Conservation (phyloP, 2,888 invertebrate genomes). For the Auanema sp. region DNA sequence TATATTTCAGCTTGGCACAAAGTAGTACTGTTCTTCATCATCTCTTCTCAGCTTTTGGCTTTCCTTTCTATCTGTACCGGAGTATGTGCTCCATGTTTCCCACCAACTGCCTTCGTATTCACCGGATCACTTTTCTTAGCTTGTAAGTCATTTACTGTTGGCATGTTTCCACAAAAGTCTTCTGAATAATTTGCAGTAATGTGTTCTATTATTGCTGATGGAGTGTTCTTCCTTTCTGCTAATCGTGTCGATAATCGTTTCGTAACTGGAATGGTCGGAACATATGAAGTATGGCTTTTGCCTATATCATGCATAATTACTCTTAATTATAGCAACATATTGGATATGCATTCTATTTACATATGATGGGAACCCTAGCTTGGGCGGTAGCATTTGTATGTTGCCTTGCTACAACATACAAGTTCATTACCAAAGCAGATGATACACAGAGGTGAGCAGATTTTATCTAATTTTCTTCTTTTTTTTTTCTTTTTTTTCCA, state of each 20-base stretch:
- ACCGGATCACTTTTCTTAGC: conserved; percentile 59
- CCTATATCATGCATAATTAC: not conserved
- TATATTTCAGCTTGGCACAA: conserved; percentile 58
- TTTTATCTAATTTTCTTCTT: conserved; percentile 8
- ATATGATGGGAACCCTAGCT: conserved; percentile 58
- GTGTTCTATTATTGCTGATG: conserved; percentile 57
- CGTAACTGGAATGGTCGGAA: conserved; percentile 62
- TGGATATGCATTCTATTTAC: conserved; percentile 62
- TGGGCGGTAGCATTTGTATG: conserved; percentile 57
- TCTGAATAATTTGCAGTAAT: conserved; percentile 42
- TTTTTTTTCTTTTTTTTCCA: not conserved
- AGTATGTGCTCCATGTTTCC: conserved; percentile 58
- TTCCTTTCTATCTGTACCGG: conserved; percentile 61
- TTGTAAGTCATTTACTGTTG: conserved; percentile 34
- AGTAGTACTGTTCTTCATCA: conserved; percentile 61
- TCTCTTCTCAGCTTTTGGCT: conserved; percentile 54
- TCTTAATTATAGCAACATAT: conserved; percentile 48
- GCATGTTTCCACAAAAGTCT: not conserved
- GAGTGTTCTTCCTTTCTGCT: conserved; percentile 62
- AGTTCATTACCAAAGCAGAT: conserved; percentile 38
- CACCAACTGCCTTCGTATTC: conserved; percentile 57
- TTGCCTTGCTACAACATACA: conserved; percentile 59
- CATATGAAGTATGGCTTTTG: conserved; percentile 50
- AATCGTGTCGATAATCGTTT: conserved; percentile 62
- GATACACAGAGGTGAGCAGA: conserved; percentile 40